These are phyloP conservation scores for Siniperca undulata DNA, from an alignment of 2,797 vertebrate genomes.

Conservation along the genomic window DNA sequence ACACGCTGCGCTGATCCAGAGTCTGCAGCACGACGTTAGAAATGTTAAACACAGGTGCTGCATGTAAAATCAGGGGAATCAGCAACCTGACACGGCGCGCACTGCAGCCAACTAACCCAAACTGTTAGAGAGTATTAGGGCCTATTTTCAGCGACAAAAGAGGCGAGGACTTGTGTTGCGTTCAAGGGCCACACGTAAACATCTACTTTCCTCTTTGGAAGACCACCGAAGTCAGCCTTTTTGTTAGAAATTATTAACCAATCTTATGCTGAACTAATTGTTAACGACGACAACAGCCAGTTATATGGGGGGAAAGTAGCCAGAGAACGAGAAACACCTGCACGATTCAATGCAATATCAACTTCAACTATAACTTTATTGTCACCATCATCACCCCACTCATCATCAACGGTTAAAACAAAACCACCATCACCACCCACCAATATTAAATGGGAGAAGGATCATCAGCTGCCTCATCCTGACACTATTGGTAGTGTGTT, in stretches of 20 bases:
- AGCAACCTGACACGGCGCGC: slow-evolving; percentile 37
- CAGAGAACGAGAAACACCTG: background rate
- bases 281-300: background rate
- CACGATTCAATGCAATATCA: background rate
- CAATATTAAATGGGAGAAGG: background rate
- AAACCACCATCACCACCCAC: no score
- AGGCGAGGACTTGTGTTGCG: slow-evolving; percentile 71
- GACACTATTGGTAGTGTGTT: background rate
- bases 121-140: slow-evolving; percentile 59
- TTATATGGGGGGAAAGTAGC: background rate
- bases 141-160: slow-evolving; percentile 47
- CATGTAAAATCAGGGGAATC: slow-evolving; percentile 32
- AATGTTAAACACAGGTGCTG: slow-evolving; percentile 47
- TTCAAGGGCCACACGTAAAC: slow-evolving; percentile 70
- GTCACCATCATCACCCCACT: no score
- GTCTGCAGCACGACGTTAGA: background rate
- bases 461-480: background rate
- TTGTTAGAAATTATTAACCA: background rate
- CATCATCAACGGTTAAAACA: no score
- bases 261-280: background rate
- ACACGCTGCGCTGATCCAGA: background rate
- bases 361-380: background rate
- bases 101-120: slow-evolving; percentile 29
- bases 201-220: background rate
- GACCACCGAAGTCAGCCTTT: background rate